Evolutionary conservation across 2,797 vertebrate species (phyloP).

Genomic region (Xerus rutilus): DNA sequence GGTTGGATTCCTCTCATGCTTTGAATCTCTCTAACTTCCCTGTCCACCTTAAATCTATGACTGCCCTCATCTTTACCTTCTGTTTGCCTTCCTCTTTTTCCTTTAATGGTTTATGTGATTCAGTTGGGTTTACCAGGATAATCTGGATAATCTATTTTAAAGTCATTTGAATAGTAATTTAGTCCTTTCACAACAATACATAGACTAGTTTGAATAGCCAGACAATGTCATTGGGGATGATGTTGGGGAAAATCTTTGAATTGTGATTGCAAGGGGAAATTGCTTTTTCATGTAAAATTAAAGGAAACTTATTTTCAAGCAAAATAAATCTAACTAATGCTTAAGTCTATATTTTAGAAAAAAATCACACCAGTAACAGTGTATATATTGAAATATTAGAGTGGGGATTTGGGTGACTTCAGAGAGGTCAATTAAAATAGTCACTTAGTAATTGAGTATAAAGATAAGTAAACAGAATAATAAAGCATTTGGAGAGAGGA

Average conservation of each 20-base stretch:
- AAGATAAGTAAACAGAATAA: not conserved
- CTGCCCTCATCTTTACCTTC: not conserved
- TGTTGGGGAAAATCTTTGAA: not conserved
- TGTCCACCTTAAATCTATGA: not conserved
- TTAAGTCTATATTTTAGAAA: not conserved
- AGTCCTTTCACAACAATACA: not conserved
- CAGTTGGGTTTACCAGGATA: not conserved
- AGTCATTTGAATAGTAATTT: not conserved
- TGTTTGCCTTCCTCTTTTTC: not conserved
- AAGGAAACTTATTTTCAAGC: not conserved
- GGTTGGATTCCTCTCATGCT: not conserved
- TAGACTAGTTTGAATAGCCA: not conserved
- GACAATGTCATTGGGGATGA: not conserved
- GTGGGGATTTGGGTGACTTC: not conserved
- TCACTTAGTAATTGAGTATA: not conserved
- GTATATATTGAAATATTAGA: not conserved
- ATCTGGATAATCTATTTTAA: not conserved
- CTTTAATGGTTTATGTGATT: not conserved
- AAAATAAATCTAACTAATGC: conserved; percentile 1
- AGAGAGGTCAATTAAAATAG: not conserved
- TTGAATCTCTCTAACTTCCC: not conserved
- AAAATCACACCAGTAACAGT: not conserved
- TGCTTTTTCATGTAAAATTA: not conserved
- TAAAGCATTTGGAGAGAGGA: not conserved
- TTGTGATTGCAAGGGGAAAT: not conserved